Evolutionary conservation across 2,113 vertebrate genomes (phyloP).

Genomic region (Mustelus asterias): DNA sequence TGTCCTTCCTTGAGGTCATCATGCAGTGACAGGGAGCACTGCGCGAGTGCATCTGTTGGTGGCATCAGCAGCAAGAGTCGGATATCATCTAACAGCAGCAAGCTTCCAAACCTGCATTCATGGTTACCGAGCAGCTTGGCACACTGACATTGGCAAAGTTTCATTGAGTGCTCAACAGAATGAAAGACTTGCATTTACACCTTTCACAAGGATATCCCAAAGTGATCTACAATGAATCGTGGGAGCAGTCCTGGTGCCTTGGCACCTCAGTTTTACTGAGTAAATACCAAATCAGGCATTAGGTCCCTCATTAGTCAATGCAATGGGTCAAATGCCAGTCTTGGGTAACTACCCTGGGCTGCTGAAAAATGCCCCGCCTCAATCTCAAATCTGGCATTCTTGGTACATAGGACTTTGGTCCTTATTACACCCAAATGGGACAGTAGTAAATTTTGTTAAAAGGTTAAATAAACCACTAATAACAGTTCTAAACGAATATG

Average conservation of each 20-base stretch:
- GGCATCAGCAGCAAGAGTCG: no score
- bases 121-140: not conserved
- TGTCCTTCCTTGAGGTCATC: no score
- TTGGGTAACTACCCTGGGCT: not conserved
- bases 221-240: not conserved
- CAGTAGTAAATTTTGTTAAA: not conserved
- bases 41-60: no score
- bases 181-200: not conserved
- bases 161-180: not conserved
- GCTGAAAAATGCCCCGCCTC: not conserved
- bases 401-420: not conserved
- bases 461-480: not conserved
- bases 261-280: not conserved
- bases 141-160: not conserved
- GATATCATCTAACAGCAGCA: not conserved
- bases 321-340: not conserved
- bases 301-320: not conserved
- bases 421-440: not conserved
- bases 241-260: not conserved
- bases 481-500: not conserved
- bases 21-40: no score
- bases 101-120: not conserved
- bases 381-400: not conserved
- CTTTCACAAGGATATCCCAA: not conserved
- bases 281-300: not conserved